phyloP scores from a whole-genome alignment of 2,888 invertebrate genomes.

The Athetis lepigone region DNA sequence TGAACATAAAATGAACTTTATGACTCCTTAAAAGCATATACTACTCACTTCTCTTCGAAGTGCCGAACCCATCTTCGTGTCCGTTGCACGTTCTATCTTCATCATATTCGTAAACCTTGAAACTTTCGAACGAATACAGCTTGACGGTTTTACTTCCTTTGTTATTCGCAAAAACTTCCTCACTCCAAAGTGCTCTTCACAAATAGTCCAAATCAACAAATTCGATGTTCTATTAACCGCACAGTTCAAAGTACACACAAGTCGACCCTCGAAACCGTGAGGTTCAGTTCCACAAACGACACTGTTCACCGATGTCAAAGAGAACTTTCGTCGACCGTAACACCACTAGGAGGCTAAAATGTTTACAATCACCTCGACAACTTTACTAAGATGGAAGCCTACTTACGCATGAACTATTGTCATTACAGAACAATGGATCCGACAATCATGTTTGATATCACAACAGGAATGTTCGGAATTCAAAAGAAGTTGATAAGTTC shows the following conservation, averaged over 20 bases:
- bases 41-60: conserved; percentile 86
- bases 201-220: conserved; percentile 46
- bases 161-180: conserved; percentile 61
- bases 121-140: conserved; percentile 90
- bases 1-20: conserved; percentile 68
- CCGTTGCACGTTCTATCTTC: conserved; percentile 84
- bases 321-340: conserved; percentile 69
- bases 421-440: conserved; percentile 76
- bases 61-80: conserved; percentile 85
- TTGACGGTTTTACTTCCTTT: conserved; percentile 80
- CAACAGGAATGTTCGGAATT: conserved; percentile 62
- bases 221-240: conserved; percentile 46
- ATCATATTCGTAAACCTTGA: conserved; percentile 89
- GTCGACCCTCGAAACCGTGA: conserved; percentile 39
- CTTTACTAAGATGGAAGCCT: conserved; percentile 73
- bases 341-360: conserved; percentile 63
- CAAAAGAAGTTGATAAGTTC: conserved; percentile 69
- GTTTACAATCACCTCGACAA: conserved; percentile 79
- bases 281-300: conserved; percentile 55
- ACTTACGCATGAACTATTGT: conserved; percentile 83
- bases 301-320: conserved; percentile 53
- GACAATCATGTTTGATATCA: conserved; percentile 55
- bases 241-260: conserved; percentile 59
- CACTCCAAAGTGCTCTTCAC: conserved; percentile 21
- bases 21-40: conserved; percentile 61